Conservation (phyloP, 1,140 invertebrate genomes). For the Hirudo medicinalis region DNA sequence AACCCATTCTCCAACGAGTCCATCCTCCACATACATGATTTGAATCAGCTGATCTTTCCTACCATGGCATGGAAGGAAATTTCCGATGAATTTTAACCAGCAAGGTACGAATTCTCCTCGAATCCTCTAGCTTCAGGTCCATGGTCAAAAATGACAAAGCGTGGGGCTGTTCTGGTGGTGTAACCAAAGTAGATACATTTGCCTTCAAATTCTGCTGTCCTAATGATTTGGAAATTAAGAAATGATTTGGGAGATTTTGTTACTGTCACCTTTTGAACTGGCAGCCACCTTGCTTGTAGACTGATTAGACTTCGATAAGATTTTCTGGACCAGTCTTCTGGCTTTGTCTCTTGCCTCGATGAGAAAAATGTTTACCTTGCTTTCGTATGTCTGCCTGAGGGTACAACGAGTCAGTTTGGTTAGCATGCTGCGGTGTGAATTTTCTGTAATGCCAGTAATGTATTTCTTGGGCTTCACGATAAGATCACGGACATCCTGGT, state of each 20-base stretch:
- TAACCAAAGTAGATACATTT: slow-evolving; percentile 99
- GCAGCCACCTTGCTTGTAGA: slow-evolving; percentile 99
- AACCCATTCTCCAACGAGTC: slow-evolving; percentile 82
- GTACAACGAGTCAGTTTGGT: slow-evolving; percentile 98
- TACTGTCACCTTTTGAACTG: slow-evolving; percentile 97
- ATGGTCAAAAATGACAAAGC: slow-evolving; percentile 99
- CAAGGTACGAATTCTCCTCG: slow-evolving; percentile 98
- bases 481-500: slow-evolving; percentile 89
- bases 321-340: slow-evolving; percentile 96
- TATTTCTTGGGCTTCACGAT: slow-evolving; percentile 93
- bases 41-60: slow-evolving; percentile 81
- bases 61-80: slow-evolving; percentile 99
- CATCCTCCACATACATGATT: slow-evolving; percentile 93
- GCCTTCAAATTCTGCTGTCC: slow-evolving; percentile 99
- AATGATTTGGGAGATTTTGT: slow-evolving; percentile 99
- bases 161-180: slow-evolving; percentile 88
- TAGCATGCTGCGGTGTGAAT: slow-evolving; percentile 97
- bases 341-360: slow-evolving; percentile 99
- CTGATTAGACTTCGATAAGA: slow-evolving; percentile 97
- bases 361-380: slow-evolving; percentile 64
- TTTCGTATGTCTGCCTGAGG: slow-evolving; percentile 72
- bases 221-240: too few species aligned
- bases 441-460: slow-evolving; percentile 98
- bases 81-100: slow-evolving; percentile 92
- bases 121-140: slow-evolving; percentile 93